Conservation (phyloP, 2,888 invertebrate genomes). For the Rutpela maculata region DNA sequence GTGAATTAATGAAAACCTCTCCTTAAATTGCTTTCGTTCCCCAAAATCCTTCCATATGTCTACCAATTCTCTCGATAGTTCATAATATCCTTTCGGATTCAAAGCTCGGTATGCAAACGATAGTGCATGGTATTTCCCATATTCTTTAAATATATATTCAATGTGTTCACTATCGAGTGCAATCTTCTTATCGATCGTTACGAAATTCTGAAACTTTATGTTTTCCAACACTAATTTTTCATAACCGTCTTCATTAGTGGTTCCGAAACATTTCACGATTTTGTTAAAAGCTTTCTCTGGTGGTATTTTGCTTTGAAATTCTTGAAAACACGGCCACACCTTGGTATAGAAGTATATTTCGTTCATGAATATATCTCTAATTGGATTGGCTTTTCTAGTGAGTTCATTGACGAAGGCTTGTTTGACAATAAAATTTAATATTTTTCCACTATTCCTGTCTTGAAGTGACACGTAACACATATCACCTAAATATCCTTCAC, state of each 20-base stretch:
- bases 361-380: slow-evolving; percentile 42
- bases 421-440: slow-evolving; percentile 44
- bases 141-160: slow-evolving; percentile 53
- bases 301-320: slow-evolving; percentile 34
- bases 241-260: not conserved
- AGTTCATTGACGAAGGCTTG: slow-evolving; percentile 31
- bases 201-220: slow-evolving; percentile 46
- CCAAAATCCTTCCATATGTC: not conserved
- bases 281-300: slow-evolving; percentile 25
- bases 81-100: slow-evolving; percentile 45
- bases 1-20: not conserved
- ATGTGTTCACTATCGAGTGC: slow-evolving; percentile 55
- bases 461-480: slow-evolving; percentile 41
- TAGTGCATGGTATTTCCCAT: slow-evolving; percentile 59
- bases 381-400: slow-evolving; percentile 32
- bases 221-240: slow-evolving; percentile 55
- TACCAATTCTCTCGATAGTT: slow-evolving; percentile 5
- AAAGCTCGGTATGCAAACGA: slow-evolving; percentile 55
- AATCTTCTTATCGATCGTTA: slow-evolving; percentile 38
- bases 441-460: slow-evolving; percentile 22
- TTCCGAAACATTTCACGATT: slow-evolving; percentile 43
- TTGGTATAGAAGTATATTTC: slow-evolving; percentile 48
- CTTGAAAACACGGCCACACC: slow-evolving; percentile 41
- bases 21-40: not conserved
- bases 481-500: slow-evolving; percentile 50